Evolutionary conservation across 2,797 vertebrate species (phyloP), one percentile per base, ranked within the genome.

Genomic region (Hozukius guyotensis): DNA sequence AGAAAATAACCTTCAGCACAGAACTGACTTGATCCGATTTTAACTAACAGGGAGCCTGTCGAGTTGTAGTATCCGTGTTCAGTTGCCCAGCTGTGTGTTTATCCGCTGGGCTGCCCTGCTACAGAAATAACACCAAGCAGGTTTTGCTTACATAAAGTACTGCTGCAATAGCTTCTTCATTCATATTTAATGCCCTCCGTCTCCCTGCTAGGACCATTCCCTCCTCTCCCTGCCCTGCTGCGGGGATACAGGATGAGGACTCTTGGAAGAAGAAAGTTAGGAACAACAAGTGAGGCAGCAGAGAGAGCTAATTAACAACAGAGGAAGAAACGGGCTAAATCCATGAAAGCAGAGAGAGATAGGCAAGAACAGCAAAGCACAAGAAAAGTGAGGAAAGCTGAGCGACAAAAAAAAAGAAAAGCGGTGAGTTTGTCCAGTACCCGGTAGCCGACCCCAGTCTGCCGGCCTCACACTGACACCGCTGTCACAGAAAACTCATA

Each of bases 171-270:
- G 93, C 93, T 94, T 93, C 93, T 89, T 80, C 90, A 96, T 97
- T 92, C 95, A 96, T 97, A 96, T 96, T 97, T 97, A 96, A 97
- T 96, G 94, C 82, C 80, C 90, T 85, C 90, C 66, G 86, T 93
- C 93, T 94, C 83, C 82, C 94, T 94, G 61, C n/a, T 92, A 94
- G 93, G 94, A 95, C 88, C 91, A 93, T 92, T 92, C 75, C 27
- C 79, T 59, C n/a, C 69, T 36, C 60, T 90, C 92, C 83, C 83
- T 75, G 75, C 90, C 89, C 89, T 93, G 67, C 83, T 82, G 76
- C 31, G 77, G 61, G 63, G 72, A 76, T 71, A 53, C 46, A 63
- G 71, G 36, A 75, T 55, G 64, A 73, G 27, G 57, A 80, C 46
- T 53, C 14, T 31, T 2, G 49, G 61, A 52, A 62, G 68, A 49